These are phyloP conservation scores for Coracias cyanogaster DNA, from an alignment of 2,797 vertebrate species.

Conservation along the genomic window DNA sequence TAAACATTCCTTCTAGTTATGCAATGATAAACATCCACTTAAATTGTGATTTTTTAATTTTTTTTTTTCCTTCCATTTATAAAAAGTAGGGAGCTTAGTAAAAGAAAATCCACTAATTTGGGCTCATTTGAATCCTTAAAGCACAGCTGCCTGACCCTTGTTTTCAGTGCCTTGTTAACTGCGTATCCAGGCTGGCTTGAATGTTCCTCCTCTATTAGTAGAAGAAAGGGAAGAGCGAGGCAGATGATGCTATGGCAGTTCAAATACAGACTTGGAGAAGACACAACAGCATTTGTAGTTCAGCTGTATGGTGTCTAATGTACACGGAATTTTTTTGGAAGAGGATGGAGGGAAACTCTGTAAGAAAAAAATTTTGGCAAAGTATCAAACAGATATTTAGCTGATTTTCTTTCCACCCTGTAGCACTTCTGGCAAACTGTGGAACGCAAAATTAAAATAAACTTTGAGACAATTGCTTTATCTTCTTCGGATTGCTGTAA, in stretches of 20 bases:
- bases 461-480: constrained; percentile 70
- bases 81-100: constrained; percentile 1
- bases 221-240: neutral
- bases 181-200: neutral
- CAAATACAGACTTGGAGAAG: constrained; percentile 51
- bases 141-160: constrained; percentile 7
- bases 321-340: constrained; percentile 36
- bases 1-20: neutral
- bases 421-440: constrained; percentile 69
- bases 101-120: neutral
- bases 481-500: constrained; percentile 52
- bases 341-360: constrained; percentile 39
- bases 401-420: constrained; percentile 72
- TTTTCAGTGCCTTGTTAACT: constrained; percentile 47
- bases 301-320: constrained; percentile 50
- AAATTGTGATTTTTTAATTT: neutral
- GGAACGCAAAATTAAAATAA: constrained; percentile 72
- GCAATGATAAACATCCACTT: neutral
- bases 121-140: constrained; percentile 3
- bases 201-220: neutral
- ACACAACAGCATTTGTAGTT: constrained; percentile 34
- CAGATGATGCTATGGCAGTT: neutral
- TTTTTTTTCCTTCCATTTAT: constrained; percentile 3
- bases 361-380: constrained; percentile 59
- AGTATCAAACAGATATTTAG: constrained; percentile 71